Conservation (phyloP, 2,113 vertebrate species). For the Rhinoderma darwinii region DNA sequence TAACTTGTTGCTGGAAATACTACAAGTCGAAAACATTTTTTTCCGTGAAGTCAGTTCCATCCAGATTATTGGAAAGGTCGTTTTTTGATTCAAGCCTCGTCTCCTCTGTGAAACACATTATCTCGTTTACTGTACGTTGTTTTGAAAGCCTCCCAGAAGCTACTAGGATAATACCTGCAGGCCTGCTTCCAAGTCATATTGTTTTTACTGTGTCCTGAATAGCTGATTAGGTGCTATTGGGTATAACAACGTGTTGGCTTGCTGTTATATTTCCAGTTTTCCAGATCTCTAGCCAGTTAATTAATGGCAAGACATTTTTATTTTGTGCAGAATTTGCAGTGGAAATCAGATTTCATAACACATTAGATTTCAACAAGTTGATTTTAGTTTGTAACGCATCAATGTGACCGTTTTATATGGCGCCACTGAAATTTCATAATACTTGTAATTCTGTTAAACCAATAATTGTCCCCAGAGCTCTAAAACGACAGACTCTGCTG, state of each 20-base stretch:
- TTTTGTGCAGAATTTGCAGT: slow-evolving; percentile 43
- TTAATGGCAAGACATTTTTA: slow-evolving; percentile 56
- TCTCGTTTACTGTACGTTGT: slow-evolving; percentile 54
- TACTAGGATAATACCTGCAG: slow-evolving; percentile 47
- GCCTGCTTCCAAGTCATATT: slow-evolving; percentile 55
- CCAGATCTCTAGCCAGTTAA: slow-evolving; percentile 61
- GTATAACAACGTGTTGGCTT: slow-evolving; percentile 31
- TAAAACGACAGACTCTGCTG: not conserved
- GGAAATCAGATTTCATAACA: slow-evolving; percentile 34
- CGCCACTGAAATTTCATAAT: not conserved
- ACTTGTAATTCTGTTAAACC: not conserved
- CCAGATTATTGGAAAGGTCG: slow-evolving; percentile 9
- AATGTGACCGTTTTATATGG: slow-evolving; percentile 11
- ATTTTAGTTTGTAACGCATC: not conserved
- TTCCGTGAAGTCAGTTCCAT: slow-evolving; percentile 3
- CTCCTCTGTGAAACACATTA: slow-evolving; percentile 49
- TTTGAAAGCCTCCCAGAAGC: slow-evolving; percentile 54
- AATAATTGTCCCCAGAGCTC: not conserved
- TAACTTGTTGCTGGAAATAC: not conserved
- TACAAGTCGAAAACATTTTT: slow-evolving; percentile 26
- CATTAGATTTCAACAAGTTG: slow-evolving; percentile 17
- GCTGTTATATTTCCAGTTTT: slow-evolving; percentile 61
- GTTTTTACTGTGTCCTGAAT: slow-evolving; percentile 59
- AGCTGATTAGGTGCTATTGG: slow-evolving; percentile 66
- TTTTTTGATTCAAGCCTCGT: slow-evolving; percentile 13